These are phyloP conservation scores for Valencia hispanica DNA, from an alignment of 2,797 vertebrate genomes.

Conservation along the genomic window DNA sequence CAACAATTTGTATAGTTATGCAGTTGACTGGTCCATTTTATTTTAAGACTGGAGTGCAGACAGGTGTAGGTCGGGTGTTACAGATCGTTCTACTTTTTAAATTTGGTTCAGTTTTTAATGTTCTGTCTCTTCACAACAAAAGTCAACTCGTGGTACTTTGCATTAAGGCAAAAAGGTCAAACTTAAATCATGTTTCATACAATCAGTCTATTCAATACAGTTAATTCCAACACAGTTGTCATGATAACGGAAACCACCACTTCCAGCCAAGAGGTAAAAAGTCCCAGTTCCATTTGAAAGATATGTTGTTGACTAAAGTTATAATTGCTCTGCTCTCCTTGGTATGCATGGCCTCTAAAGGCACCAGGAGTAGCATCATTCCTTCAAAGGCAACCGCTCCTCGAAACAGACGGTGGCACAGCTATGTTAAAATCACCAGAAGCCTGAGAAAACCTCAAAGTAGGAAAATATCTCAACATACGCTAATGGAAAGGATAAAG, in stretches of 20 bases:
- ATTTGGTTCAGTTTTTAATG: neutral
- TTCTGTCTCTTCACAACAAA: neutral
- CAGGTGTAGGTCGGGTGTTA: neutral
- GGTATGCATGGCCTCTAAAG: slow-evolving; percentile 57
- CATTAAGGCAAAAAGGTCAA: neutral
- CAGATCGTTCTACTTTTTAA: neutral
- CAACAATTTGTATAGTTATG: neutral
- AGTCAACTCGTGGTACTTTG: neutral
- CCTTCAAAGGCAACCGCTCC: slow-evolving; percentile 73
- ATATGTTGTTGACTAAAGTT: slow-evolving; percentile 18
- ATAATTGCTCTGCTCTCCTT: slow-evolving; percentile 43
- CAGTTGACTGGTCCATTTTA: neutral
- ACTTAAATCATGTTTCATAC: neutral
- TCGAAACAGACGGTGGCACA: slow-evolving; percentile 64
- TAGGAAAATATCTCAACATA: slow-evolving; percentile 56
- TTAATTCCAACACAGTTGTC: neutral
- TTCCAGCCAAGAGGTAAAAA: slow-evolving; percentile 8
- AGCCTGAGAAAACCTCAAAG: slow-evolving; percentile 76
- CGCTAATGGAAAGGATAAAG: slow-evolving; percentile 39
- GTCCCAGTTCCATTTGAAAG: slow-evolving; percentile 19
- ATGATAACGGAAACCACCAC: neutral
- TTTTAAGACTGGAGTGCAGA: neutral
- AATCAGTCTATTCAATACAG: neutral
- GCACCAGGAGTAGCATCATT: slow-evolving; percentile 44
- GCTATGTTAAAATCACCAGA: slow-evolving; percentile 78